phyloP scores from a whole-genome alignment of 2,113 vertebrate species.

The Pseudorectes ferrugineus region DNA sequence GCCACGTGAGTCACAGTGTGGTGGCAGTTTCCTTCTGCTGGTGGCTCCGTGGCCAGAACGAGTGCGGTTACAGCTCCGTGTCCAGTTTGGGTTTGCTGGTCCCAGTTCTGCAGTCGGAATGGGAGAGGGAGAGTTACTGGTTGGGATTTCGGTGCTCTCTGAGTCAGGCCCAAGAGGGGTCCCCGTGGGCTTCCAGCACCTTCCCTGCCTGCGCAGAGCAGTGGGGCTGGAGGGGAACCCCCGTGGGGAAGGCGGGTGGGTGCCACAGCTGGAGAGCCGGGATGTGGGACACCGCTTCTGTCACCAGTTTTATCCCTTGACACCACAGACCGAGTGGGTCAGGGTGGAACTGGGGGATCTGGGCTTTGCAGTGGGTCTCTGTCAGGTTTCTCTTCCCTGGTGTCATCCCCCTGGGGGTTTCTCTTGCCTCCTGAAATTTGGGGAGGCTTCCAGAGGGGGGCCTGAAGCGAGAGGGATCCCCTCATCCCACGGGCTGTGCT shows the following conservation, averaged over 20 bases:
- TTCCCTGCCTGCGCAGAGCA: background rate
- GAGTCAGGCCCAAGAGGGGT: background rate
- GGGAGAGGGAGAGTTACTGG: background rate
- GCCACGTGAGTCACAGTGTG: background rate
- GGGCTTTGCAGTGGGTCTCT: background rate
- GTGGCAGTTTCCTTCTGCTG: background rate
- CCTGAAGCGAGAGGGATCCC: background rate
- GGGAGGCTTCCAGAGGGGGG: background rate
- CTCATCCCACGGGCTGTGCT: accelerated
- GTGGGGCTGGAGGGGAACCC: background rate
- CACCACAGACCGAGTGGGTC: background rate
- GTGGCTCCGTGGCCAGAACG: background rate
- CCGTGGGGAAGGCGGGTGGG: accelerated
- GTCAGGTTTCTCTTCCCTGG: background rate
- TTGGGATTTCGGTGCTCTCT: background rate
- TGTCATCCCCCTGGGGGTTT: accelerated
- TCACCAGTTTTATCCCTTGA: background rate
- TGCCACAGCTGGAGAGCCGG: accelerated
- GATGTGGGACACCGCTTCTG: background rate
- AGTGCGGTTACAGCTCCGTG: background rate
- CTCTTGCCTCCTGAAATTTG: background rate
- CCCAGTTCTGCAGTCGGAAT: background rate
- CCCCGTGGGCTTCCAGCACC: background rate
- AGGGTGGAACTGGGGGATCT: accelerated
- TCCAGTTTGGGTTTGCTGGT: background rate